Conservation (phyloP, 2,797 vertebrate species). For the Rhinella marina region DNA sequence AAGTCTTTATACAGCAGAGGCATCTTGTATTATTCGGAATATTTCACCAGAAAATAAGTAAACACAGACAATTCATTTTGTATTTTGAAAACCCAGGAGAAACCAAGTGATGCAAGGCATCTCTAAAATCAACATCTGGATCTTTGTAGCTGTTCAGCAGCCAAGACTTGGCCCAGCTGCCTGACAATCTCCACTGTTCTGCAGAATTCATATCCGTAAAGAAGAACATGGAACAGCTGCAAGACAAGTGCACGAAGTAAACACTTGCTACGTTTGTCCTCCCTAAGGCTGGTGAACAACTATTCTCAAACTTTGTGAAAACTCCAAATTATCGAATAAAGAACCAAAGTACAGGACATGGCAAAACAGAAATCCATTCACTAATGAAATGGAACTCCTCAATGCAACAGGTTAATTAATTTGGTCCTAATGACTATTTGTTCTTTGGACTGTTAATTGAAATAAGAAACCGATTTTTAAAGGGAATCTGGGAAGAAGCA, state of each 20-base stretch:
- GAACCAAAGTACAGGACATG: constrained; percentile 7
- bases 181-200: constrained; percentile 33
- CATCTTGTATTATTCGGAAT: not conserved
- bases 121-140: constrained; percentile 49
- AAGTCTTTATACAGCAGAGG: not conserved
- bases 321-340: constrained; percentile 13
- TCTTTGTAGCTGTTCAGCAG: constrained; percentile 4
- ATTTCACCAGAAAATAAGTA: constrained; percentile 2
- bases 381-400: constrained; percentile 13
- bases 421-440: not conserved
- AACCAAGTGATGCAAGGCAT: constrained; percentile 49
- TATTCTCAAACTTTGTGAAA: constrained; percentile 31
- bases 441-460: not conserved
- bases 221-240: constrained; percentile 40
- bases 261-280: constrained; percentile 25
- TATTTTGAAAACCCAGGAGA: constrained; percentile 23
- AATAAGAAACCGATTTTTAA: no score
- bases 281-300: constrained; percentile 17
- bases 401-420: constrained; percentile 7
- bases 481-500: no score
- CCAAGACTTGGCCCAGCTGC: constrained; percentile 35
- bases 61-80: not conserved
- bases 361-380: constrained; percentile 2
- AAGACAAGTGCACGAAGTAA: constrained; percentile 11
- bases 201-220: constrained; percentile 26